phyloP scores from a whole-genome alignment of 1,140 invertebrate genomes.

The Drosophila bocki region DNA sequence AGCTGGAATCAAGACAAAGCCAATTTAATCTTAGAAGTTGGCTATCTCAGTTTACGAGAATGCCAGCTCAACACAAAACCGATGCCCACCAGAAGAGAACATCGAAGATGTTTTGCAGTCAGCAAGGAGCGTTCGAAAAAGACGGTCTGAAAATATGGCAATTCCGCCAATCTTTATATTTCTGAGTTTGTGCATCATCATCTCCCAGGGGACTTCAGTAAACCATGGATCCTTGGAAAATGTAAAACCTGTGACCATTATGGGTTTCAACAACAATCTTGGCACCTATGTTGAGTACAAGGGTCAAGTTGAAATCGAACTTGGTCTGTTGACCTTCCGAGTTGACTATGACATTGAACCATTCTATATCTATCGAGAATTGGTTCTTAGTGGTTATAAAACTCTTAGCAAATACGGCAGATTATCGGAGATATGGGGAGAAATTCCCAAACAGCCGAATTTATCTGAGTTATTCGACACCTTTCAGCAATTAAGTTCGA shows the following conservation, averaged over 20 bases:
- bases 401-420: background rate
- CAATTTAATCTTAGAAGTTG: background rate
- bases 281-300: constrained; percentile 6
- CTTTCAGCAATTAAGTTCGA: background rate
- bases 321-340: too few relatives aligned
- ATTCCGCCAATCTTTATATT: background rate
- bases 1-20: background rate
- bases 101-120: background rate
- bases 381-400: background rate
- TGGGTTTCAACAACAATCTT: background rate
- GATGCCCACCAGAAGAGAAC: background rate
- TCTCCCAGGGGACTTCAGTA: background rate
- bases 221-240: background rate
- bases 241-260: background rate
- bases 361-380: background rate
- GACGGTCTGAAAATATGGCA: background rate
- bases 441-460: background rate
- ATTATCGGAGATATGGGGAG: too few relatives aligned
- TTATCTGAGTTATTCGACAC: background rate
- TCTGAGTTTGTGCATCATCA: background rate
- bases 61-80: background rate
- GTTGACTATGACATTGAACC: background rate
- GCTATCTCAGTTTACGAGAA: background rate
- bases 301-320: background rate
- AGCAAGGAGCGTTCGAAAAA: background rate